A percentile compares a stretch with the other conserved stretches of the same genome.
These are phyloP conservation scores for Eupithecia pulchellata DNA, from an alignment of 2,888 invertebrate species.

Conservation along the genomic window DNA sequence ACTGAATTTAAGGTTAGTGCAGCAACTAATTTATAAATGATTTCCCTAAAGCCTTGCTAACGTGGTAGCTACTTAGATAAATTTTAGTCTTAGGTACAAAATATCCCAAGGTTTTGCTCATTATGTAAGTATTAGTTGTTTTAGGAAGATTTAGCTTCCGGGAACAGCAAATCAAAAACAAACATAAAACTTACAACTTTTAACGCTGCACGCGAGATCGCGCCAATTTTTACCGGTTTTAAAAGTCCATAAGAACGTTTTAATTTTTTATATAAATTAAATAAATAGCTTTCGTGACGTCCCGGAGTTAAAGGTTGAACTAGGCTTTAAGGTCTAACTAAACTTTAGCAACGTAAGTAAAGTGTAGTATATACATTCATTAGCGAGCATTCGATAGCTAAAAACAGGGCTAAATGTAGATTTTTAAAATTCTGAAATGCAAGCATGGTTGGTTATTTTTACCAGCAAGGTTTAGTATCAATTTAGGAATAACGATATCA, in stretches of 20 bases:
- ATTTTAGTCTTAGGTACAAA: background rate
- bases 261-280: background rate
- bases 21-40: background rate
- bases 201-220: background rate
- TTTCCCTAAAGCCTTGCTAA: background rate
- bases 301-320: too few species aligned
- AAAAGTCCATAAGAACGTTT: background rate
- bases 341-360: too few species aligned
- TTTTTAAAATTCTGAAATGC: too few species aligned
- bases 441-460: too few species aligned
- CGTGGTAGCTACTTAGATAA: background rate
- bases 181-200: background rate
- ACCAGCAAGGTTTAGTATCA: too few species aligned
- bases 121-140: background rate
- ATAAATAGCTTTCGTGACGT: too few species aligned
- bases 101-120: background rate
- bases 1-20: slow-evolving; percentile 9
- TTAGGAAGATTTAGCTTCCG: background rate
- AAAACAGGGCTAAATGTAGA: too few species aligned
- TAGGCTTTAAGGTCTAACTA: too few species aligned
- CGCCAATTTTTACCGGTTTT: background rate
- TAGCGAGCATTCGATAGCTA: too few species aligned
- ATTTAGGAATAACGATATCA: too few species aligned
- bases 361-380: too few species aligned
- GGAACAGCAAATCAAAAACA: background rate